Evolutionary conservation across 2,888 invertebrate genomes (phyloP), one percentile per base, ranked within the genome.

Genomic region (Xestia ashworthii): DNA sequence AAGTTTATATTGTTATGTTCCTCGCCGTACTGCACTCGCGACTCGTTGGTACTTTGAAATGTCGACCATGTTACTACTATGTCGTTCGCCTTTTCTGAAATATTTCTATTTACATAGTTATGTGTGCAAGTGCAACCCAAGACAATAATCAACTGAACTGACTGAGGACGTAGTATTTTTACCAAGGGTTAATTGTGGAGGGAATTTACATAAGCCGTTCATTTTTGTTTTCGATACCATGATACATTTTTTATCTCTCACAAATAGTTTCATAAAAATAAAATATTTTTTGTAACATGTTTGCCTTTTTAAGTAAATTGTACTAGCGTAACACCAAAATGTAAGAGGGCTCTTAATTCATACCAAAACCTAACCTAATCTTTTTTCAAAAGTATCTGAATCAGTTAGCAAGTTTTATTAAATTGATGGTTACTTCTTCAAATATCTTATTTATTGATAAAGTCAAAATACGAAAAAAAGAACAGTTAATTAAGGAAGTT

Each of bases 21-120:
- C 60, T 62, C 64, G n/a, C 62, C 64, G 16, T 48, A 71, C 48
- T 50, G 71, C 64, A 71, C 71, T 19, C 62, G 48, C n/a, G 71
- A 64, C 48, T 64, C 71, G 2, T 48, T 38, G 11, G 62, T 62
- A 14, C 64, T 48, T 48, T 50, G n/a, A n/a, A 48, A 38, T 38
- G 71, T 71, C 53, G 50, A 72, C 65, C 65, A 72, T 44, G 65
- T 65, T 98, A 98, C 93, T 98, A 99, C 76, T 97, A 79, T 77
- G 48, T 79, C 65, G 38, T 83, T 82, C 6, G 48, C 58, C 14
- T 79, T 76, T 16, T 83, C 98, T 98, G 92, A 2, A 88, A 93
- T 72, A 69, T 69, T 53, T 90, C n/a, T 12, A 60, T 79, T 58
- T 58, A 58, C 25, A 3, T 58, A 58, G 58, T 58, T 58, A 14